phyloP scores from a whole-genome alignment of 2,888 invertebrate genomes.

The Chelonus formosanus region DNA sequence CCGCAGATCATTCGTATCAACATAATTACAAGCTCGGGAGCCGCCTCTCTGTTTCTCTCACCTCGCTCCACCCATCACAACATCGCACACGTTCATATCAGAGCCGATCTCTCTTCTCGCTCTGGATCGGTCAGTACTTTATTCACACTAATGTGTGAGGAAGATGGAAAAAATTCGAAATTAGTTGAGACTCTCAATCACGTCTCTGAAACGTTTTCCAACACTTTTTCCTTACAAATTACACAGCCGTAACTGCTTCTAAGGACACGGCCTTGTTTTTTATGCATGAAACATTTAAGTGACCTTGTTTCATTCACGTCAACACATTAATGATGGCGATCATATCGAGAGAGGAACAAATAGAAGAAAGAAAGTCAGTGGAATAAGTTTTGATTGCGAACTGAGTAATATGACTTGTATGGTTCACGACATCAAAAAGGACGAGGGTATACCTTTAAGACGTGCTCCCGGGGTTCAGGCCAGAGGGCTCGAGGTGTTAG shows the following conservation, averaged over 20 bases:
- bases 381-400: too few relatives aligned
- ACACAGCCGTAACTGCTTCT: too few relatives aligned
- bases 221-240: too few relatives aligned
- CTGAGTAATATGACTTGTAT: background rate
- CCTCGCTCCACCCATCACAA: conserved; percentile 64
- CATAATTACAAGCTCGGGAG: conserved; percentile 66
- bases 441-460: conserved; percentile 27
- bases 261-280: background rate
- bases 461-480: conserved; percentile 43
- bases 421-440: conserved; percentile 7
- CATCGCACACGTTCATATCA: conserved; percentile 57
- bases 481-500: conserved; percentile 54
- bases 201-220: too few relatives aligned
- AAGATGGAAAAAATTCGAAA: background rate
- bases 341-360: too few relatives aligned
- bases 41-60: conserved; percentile 65
- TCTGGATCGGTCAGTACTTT: background rate
- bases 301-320: conserved; percentile 11
- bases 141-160: background rate
- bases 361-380: too few relatives aligned
- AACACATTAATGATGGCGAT: conserved; percentile 8
- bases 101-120: conserved; percentile 1
- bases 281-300: background rate
- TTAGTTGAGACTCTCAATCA: too few relatives aligned
- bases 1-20: conserved; percentile 66